Percentiles rank a stretch among this genome's conserved stretches.
phyloP scores from a whole-genome alignment of 2,797 vertebrate species.

The Chaenodraco wilsoni region DNA sequence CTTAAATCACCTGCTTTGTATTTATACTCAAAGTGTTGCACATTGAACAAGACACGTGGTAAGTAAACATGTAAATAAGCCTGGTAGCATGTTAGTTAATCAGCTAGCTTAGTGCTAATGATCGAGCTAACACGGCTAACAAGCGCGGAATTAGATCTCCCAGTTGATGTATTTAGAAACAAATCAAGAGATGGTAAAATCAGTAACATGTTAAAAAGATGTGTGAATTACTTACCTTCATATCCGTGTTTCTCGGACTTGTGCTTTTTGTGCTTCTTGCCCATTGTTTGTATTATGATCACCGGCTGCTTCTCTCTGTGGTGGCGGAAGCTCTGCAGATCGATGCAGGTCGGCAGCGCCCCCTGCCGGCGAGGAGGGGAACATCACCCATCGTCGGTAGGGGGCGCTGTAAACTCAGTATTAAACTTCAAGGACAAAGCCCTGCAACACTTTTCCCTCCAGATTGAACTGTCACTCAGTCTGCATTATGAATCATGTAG shows the following conservation, averaged over 20 bases:
- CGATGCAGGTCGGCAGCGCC: slow-evolving; percentile 31
- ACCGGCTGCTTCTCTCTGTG: slow-evolving; percentile 5
- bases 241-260: slow-evolving; percentile 92
- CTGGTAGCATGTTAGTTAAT: not conserved
- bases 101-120: not conserved
- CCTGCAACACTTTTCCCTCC: not conserved
- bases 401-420: slow-evolving; percentile 34
- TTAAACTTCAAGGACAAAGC: not conserved
- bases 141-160: accelerated
- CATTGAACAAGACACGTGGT: accelerated
- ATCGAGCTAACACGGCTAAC: slow-evolving; percentile 18
- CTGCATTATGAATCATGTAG: not conserved
- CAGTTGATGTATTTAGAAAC: accelerated
- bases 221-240: slow-evolving; percentile 83
- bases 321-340: slow-evolving; percentile 35
- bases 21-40: accelerated
- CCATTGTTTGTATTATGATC: slow-evolving; percentile 85
- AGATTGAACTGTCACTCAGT: not conserved
- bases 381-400: slow-evolving; percentile 26
- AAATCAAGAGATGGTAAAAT: not conserved
- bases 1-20: accelerated
- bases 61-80: not conserved
- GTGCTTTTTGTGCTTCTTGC: slow-evolving; percentile 97
- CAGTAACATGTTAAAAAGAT: accelerated
- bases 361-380: slow-evolving; percentile 61